A percentile compares a stretch with the other conserved stretches of the same genome.
Conservation (phyloP, 2,888 invertebrate genomes). For the Microctonus hyperodae region DNA sequence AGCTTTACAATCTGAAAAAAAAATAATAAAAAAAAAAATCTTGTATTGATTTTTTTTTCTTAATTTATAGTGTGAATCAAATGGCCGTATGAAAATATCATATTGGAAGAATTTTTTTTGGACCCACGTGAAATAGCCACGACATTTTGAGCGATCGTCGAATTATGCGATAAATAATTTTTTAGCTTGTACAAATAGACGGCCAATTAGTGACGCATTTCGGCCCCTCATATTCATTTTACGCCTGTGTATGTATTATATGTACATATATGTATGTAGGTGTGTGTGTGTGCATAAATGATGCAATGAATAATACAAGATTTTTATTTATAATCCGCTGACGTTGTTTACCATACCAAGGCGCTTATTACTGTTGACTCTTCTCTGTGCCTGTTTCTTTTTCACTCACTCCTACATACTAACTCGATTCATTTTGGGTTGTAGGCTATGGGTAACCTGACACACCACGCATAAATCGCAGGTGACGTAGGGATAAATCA, state of each 20-base stretch:
- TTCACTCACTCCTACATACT: conserved; percentile 14
- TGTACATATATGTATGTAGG: too few relatives aligned
- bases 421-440: neutral
- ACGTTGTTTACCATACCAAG: conserved; percentile 31
- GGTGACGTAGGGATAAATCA: conserved; percentile 47
- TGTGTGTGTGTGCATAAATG: conserved; percentile 4
- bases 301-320: conserved; percentile 21
- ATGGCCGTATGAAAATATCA: neutral
- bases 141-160: conserved; percentile 20
- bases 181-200: conserved; percentile 19
- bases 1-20: too few relatives aligned
- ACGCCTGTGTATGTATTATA: too few relatives aligned
- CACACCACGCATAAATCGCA: conserved; percentile 45
- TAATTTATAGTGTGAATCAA: neutral
- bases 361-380: conserved; percentile 37
- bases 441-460: conserved; percentile 38
- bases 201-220: conserved; percentile 24
- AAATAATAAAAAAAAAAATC: too few relatives aligned
- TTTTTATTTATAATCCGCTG: conserved; percentile 30
- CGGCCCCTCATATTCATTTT: conserved; percentile 11
- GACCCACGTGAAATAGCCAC: neutral
- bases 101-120: neutral
- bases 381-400: conserved; percentile 1
- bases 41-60: neutral
- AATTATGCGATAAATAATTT: conserved; percentile 26